phyloP scores from a whole-genome alignment of 1,140 invertebrate genomes.

The Globodera rostochiensis region DNA sequence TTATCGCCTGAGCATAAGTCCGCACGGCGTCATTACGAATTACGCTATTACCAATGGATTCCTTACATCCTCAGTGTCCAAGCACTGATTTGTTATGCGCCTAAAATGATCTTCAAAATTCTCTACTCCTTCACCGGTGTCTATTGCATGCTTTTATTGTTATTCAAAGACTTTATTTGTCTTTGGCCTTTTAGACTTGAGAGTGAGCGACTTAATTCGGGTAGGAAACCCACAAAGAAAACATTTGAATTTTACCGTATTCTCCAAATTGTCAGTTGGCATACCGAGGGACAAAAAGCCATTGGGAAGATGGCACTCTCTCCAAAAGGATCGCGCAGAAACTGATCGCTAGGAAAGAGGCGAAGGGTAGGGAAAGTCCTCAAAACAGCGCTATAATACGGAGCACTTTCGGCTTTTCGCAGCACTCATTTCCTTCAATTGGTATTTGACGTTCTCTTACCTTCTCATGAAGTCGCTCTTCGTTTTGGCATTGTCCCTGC shows the following conservation, averaged over 20 bases:
- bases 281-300: conserved; percentile 45
- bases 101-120: conserved; percentile 54
- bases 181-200: conserved; percentile 38
- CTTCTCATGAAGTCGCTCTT: conserved; percentile 49
- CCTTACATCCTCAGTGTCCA: conserved; percentile 45
- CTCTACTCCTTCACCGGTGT: conserved; percentile 52
- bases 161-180: neutral
- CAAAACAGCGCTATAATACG: conserved; percentile 5
- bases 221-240: neutral
- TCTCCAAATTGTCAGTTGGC: conserved; percentile 35
- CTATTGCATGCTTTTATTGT: conserved; percentile 14
- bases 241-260: neutral
- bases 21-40: conserved; percentile 41
- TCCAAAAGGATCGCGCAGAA: conserved; percentile 45
- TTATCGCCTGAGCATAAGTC: conserved; percentile 32
- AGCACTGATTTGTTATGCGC: conserved; percentile 50
- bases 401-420: conserved; percentile 7
- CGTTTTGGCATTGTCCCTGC: conserved; percentile 35
- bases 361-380: conserved; percentile 38
- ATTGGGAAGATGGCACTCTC: conserved; percentile 32
- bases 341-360: conserved; percentile 34
- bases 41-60: conserved; percentile 55
- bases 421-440: conserved; percentile 44
- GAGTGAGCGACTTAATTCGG: conserved; percentile 48
- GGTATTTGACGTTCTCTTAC: conserved; percentile 48